phyloP scores from a whole-genome alignment of 1,140 invertebrate genomes.

The Drosophila baimaii region DNA sequence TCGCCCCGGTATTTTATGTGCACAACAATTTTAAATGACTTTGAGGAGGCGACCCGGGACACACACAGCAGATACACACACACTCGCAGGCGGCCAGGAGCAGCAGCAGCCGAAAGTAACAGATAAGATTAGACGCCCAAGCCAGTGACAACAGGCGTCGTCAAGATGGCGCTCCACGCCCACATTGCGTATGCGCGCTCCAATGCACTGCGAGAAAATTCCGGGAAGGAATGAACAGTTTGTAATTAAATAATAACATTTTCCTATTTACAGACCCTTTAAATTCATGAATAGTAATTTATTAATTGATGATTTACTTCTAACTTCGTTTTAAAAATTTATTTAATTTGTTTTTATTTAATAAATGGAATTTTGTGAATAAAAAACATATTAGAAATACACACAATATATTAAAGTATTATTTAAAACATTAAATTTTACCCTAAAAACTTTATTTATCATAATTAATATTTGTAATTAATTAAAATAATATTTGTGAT shows the following conservation, averaged over 20 bases:
- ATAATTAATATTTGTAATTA: too few species aligned
- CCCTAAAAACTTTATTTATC: too few species aligned
- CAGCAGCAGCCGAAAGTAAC: constrained; percentile 63
- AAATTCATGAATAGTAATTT: too few species aligned
- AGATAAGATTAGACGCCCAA: constrained; percentile 78
- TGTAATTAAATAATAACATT: not conserved
- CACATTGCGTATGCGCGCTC: constrained; percentile 77
- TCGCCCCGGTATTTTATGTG: constrained; percentile 59
- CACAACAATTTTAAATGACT: constrained; percentile 83
- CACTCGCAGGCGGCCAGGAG: constrained; percentile 16
- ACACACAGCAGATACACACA: constrained; percentile 33
- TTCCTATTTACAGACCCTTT: too few species aligned
- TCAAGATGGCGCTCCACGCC: constrained; percentile 74
- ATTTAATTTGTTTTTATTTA: not conserved
- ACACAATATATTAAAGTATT: too few species aligned
- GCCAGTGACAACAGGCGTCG: constrained; percentile 79
- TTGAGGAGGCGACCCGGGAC: constrained; percentile 72
- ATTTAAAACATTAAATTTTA: too few species aligned
- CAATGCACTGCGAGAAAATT: not conserved
- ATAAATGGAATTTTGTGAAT: too few species aligned
- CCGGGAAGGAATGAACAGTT: accelerated
- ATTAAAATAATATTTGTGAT: too few species aligned
- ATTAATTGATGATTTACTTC: too few species aligned
- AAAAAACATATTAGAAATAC: too few species aligned
- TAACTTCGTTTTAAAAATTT: too few species aligned